Evolutionary conservation across 1,140 invertebrate species (phyloP), one percentile per base, ranked within the genome.

Genomic region (Drosophila setifemur): DNA sequence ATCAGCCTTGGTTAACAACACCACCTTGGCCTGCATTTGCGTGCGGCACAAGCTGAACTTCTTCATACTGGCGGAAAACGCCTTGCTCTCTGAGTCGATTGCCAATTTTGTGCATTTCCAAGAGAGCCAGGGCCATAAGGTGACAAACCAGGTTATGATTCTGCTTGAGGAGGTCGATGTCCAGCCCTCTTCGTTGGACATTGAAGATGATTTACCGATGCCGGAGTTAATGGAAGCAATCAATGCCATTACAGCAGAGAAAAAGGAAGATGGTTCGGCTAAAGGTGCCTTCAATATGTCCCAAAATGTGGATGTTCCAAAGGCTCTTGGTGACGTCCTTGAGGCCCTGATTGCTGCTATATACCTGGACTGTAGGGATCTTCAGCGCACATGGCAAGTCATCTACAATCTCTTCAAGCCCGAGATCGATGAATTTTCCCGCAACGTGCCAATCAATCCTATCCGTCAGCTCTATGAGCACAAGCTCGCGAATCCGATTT

Each of bases 1-100:
- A 23, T 98, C 97, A 9, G 96, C 98, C 0, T 91, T 99, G 0
- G 98, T 99, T 0, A 99, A 99, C 88, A 99, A 99, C 86, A 94
- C 96, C 47, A 98, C 97, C 0, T 97, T 99, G 90, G 97, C 96
- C 0, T 95, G 95, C 28, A 92, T 98, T 25, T 93, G 95, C 40
- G 97, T 99, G n/a, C 94, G 96, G 67, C 93, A 96, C 91, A 93
- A 94, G 8, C 93, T 97, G 18, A 95, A 97, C 75, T 94, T 94
- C 50, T 94, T 93, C 64, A 88, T 98, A 6, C 92, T 94, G 42
- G 91, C 92, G 2, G 91, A 94, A 39, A 94, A 95, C 48, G 92
- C 93, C 0, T 70, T 91, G 2, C 90, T 98, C 1, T 93, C 94
- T 37, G 91, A 93, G 29, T 92, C 93, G 2, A 95, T 98, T 19